Base-by-base conservation (phyloP, 35 echinoderm and acorn worm species). In the Lytechinus variegatus region DNA sequence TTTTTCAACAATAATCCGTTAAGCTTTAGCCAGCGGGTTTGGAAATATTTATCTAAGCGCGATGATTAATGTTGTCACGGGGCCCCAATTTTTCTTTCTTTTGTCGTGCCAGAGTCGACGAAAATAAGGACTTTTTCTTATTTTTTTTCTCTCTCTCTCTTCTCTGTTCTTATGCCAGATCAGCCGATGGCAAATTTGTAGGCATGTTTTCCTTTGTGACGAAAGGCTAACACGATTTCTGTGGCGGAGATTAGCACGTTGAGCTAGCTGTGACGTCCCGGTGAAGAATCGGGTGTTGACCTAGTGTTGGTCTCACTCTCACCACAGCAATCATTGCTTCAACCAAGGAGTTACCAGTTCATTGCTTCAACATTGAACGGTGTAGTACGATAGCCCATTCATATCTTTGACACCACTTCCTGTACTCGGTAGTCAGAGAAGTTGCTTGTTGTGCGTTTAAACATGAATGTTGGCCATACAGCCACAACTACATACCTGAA, bases 151-250 rank as follows among this genome's bases (percentile, higher is more conserved):
- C 33, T 44, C 33, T 44, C 33, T 44, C 33, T 71, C 16, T n/a
- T 79, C 21, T 79, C 66, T 44, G 33, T 79, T 79, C 66, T 79
- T 79, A 14, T 79, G 66, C 66, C 66, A 19, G 54, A 33, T 53
- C 92, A 54, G 92, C 92, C 54, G 53, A 93, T 1, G 92, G 92
- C 92, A 57, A 57, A 53, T 93, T 93, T 54, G 52, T 90, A 28
- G 92, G 92, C 92, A 55, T 93, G 92, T 93, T 93, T 93, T 93
- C 92, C 27, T 93, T 93, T 93, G 92, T 93, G 92, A 93, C 92
- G 92, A 93, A 93, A 93, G 92, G 92, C 28, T 93, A 93, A 93
- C 92, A 93, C 92, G 92, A 93, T 93, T 93, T 93, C 92, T 93
- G 53, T 54, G 92, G 92, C 92, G 92, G 27, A 93, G 92, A 93